Evolutionary conservation across 2,797 vertebrate genomes (phyloP), one percentile per base, ranked within the genome.

Genomic region (Acanthis flammea): DNA sequence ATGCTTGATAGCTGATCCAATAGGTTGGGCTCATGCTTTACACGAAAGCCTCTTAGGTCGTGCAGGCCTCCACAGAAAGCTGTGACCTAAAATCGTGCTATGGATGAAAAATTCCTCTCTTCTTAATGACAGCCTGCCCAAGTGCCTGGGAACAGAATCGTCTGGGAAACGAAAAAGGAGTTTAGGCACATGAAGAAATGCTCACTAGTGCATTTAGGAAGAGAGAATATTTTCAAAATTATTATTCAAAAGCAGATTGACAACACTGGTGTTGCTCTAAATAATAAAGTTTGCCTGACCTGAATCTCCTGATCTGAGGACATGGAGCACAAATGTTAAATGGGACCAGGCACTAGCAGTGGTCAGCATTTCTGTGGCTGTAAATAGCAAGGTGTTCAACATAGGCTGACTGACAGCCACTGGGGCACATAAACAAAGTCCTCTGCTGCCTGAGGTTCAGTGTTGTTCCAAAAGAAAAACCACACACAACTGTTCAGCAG

Each of bases 41-140:
- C 62, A 90, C 35, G 48, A 86, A 88, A 85, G 31, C 12, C 79
- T 88, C 48, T 87, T 22, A 63, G 42, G 82, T 84, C 53, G 80
- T 91, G 39, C 6, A 28, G 42, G 58, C 47, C 93, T 88, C 51
- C 60, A 92, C 55, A 37, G 50, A 82, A 90, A 82, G 55, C 39
- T 75, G 65, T 86, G 74, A 92, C 89, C 92, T 82, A 74, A 95
- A 81, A 93, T 75, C 0, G 0, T 75, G 73, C 73, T 61, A 35
- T 7, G 63, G 75, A 92, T 78, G 81, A 96, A 77, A 50, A 70
- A 65, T 33, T 78, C 42, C 41, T 86, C 65, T 88, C 25, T 83
- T 71, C 58, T 82, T 47, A 58, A 33, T 22, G 62, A 75, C 47
- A 91, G 72, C 31, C 51, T 53, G 63, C 31, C 28, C 39, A 67